Evolutionary conservation across 2,113 vertebrate genomes (phyloP).

Genomic region (Salvelinus alpinus): DNA sequence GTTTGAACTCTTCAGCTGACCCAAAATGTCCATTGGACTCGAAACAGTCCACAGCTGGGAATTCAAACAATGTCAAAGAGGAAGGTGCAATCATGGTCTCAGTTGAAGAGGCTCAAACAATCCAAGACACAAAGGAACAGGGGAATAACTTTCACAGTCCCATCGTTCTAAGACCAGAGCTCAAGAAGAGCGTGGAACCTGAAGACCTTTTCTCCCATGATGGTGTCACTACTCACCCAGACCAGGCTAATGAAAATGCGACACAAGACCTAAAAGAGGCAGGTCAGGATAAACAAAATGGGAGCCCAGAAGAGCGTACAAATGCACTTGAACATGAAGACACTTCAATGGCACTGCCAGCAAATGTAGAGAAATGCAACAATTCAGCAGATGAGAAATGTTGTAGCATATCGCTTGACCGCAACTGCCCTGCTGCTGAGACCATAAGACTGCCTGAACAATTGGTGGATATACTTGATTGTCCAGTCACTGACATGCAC

Average conservation of each 20-base stretch:
- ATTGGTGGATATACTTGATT: neutral
- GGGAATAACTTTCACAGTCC: neutral
- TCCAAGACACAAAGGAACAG: neutral
- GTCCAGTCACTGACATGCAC: neutral
- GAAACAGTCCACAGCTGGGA: neutral
- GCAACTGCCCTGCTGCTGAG: neutral
- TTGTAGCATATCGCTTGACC: neutral
- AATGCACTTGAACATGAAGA: neutral
- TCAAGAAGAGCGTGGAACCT: too few species aligned
- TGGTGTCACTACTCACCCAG: neutral
- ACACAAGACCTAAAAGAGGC: neutral
- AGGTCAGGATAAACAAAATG: neutral
- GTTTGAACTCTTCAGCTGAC: neutral
- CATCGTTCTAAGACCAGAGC: neutral
- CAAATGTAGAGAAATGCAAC: neutral
- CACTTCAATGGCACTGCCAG: neutral
- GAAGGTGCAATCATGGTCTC: conserved; percentile 4
- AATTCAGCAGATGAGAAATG: neutral
- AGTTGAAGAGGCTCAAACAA: neutral
- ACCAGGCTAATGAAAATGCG: neutral
- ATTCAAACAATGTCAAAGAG: neutral
- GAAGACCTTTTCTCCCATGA: neutral
- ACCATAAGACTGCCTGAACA: neutral
- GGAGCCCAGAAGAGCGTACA: neutral
- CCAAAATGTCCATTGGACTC: conserved; percentile 1